Conservation (phyloP, 2,888 invertebrate genomes). For the Prenolepis imparis region DNA sequence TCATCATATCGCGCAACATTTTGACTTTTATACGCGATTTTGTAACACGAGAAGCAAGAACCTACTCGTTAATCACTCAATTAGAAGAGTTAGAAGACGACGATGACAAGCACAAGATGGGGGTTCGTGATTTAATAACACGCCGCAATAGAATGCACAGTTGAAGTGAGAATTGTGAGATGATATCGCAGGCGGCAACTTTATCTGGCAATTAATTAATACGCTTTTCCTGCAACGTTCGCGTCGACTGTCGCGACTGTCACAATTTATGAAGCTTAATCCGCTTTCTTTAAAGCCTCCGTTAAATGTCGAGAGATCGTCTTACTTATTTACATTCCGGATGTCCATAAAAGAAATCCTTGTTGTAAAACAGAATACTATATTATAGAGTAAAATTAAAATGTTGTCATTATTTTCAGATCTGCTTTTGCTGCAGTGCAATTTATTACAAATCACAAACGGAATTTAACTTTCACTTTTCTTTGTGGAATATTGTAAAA, state of each 20-base stretch:
- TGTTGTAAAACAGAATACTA: background rate
- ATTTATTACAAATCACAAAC: background rate
- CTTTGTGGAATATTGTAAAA: background rate
- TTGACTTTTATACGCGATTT: constrained; percentile 6
- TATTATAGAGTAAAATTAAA: background rate
- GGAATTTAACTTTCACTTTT: background rate
- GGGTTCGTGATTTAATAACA: constrained; percentile 39
- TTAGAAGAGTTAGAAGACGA: constrained; percentile 34
- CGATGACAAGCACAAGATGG: background rate
- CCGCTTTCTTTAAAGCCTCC: constrained; percentile 23
- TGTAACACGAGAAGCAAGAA: constrained; percentile 20
- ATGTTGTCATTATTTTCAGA: background rate
- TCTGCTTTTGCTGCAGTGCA: background rate
- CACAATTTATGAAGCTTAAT: constrained; percentile 36
- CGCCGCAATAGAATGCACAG: constrained; percentile 16
- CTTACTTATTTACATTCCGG: constrained; percentile 18
- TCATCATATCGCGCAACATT: background rate
- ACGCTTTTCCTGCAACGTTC: constrained; percentile 17
- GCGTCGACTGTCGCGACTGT: constrained; percentile 23
- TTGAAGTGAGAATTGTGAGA: constrained; percentile 38
- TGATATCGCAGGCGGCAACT: constrained; percentile 37
- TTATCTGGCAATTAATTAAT: constrained; percentile 52
- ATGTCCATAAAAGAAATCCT: background rate
- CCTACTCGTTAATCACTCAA: constrained; percentile 38
- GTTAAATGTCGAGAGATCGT: constrained; percentile 27